These are phyloP conservation scores for Trachymyrmex cornetzi DNA, from an alignment of 1,140 invertebrate species.

Conservation along the genomic window DNA sequence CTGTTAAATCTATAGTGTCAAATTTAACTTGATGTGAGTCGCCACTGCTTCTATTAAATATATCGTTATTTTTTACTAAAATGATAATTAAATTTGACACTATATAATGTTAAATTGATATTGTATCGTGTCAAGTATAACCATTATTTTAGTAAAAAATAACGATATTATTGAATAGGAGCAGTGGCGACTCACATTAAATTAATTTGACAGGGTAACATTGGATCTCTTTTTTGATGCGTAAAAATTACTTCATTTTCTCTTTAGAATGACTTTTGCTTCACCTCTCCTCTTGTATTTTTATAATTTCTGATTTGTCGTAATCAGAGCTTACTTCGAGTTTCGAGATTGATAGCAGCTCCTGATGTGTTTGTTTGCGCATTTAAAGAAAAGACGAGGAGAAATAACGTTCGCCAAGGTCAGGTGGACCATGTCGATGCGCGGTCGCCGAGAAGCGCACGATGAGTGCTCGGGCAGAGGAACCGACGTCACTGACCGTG, in stretches of 20 bases:
- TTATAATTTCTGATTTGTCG: neutral
- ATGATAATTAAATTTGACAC: no score
- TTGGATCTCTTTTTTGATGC: no score
- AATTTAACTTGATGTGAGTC: no score
- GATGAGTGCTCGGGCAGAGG: constrained; percentile 15
- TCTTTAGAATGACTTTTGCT: neutral
- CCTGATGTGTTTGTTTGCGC: constrained; percentile 4
- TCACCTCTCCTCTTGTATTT: neutral
- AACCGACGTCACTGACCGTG: constrained; percentile 75
- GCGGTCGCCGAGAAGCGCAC: neutral
- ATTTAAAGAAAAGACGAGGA: constrained; percentile 53
- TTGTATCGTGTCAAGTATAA: no score
- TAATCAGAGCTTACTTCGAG: neutral
- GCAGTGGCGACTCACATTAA: no score
- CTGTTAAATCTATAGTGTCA: no score
- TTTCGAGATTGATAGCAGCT: neutral
- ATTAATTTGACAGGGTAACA: no score
- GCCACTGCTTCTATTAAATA: no score
- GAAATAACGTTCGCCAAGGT: constrained; percentile 66
- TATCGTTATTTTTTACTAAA: no score
- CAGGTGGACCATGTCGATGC: constrained; percentile 57
- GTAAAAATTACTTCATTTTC: neutral
- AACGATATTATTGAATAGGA: no score
- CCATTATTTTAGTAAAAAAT: no score
- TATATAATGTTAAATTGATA: no score